phyloP scores from a whole-genome alignment of 2,797 vertebrate genomes.

The Rhyacichthys aspro region DNA sequence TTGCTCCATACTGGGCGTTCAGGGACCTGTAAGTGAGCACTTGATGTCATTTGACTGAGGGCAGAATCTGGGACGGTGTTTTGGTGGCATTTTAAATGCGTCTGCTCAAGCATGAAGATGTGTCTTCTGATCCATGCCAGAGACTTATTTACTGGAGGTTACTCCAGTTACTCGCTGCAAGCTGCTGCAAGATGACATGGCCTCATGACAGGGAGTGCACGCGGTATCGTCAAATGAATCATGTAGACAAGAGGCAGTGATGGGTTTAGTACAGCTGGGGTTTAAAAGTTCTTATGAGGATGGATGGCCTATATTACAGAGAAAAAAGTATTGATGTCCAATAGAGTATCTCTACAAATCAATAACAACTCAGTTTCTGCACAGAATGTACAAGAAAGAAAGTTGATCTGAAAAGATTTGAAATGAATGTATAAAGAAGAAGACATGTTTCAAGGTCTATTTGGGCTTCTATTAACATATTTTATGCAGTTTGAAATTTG shows the following conservation, averaged over 20 bases:
- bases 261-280: conserved; percentile 28
- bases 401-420: too few species aligned
- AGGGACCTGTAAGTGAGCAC: conserved; percentile 78
- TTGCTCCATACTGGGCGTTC: conserved; percentile 67
- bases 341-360: too few species aligned
- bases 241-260: conserved; percentile 41
- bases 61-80: conserved; percentile 74
- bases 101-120: conserved; percentile 74
- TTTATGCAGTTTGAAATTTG: too few species aligned
- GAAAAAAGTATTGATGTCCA: neutral
- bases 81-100: conserved; percentile 77
- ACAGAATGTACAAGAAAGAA: too few species aligned
- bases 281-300: conserved; percentile 15
- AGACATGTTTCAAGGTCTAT: too few species aligned
- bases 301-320: conserved; percentile 1
- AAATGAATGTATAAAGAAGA: too few species aligned
- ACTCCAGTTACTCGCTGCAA: conserved; percentile 55
- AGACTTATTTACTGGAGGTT: conserved; percentile 71
- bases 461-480: too few species aligned
- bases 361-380: too few species aligned
- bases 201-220: conserved; percentile 53
- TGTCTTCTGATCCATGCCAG: conserved; percentile 73
- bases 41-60: conserved; percentile 77
- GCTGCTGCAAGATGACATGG: conserved; percentile 52
- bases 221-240: conserved; percentile 53